Percentiles rank a stretch among this genome's conserved stretches.
phyloP scores from a whole-genome alignment of 2,113 vertebrate genomes.

The Osmerus mordax region DNA sequence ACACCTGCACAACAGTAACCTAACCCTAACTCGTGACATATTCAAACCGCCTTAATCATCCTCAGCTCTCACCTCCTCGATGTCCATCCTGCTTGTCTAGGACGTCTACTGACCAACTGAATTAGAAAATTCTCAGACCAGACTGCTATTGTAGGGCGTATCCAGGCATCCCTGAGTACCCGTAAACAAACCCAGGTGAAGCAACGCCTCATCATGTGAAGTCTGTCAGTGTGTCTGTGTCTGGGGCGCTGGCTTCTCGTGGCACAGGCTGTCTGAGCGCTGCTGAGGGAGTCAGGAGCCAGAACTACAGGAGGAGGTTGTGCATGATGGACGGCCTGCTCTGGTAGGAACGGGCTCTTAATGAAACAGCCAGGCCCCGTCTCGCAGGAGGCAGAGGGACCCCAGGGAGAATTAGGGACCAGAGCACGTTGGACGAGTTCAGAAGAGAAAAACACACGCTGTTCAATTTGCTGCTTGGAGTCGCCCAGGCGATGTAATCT shows the following conservation, averaged over 20 bases:
- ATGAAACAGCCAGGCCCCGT: constrained; percentile 45
- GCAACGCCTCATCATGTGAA: constrained; percentile 63
- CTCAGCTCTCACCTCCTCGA: background rate
- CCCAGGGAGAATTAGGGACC: constrained; percentile 6
- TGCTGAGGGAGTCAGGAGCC: constrained; percentile 49
- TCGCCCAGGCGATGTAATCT: background rate
- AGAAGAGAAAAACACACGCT: constrained; percentile 8
- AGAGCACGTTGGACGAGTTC: background rate
- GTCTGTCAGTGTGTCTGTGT: constrained; percentile 62
- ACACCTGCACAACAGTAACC: too few relatives aligned
- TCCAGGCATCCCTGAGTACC: constrained; percentile 56
- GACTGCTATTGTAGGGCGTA: constrained; percentile 47
- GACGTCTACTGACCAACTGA: constrained; percentile 46
- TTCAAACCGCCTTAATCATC: too few relatives aligned
- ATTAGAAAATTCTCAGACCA: constrained; percentile 42
- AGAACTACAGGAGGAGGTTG: constrained; percentile 35
- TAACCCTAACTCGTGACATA: too few relatives aligned
- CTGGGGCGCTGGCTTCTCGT: constrained; percentile 59
- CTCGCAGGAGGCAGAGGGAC: constrained; percentile 35
- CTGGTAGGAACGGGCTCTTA: constrained; percentile 53
- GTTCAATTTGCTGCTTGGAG: background rate
- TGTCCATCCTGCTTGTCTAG: constrained; percentile 34
- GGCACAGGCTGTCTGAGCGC: constrained; percentile 58
- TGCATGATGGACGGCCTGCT: constrained; percentile 56
- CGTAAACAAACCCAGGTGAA: constrained; percentile 59